phyloP scores from a whole-genome alignment of 2,113 vertebrate genomes.

The Melozone crissalis region DNA sequence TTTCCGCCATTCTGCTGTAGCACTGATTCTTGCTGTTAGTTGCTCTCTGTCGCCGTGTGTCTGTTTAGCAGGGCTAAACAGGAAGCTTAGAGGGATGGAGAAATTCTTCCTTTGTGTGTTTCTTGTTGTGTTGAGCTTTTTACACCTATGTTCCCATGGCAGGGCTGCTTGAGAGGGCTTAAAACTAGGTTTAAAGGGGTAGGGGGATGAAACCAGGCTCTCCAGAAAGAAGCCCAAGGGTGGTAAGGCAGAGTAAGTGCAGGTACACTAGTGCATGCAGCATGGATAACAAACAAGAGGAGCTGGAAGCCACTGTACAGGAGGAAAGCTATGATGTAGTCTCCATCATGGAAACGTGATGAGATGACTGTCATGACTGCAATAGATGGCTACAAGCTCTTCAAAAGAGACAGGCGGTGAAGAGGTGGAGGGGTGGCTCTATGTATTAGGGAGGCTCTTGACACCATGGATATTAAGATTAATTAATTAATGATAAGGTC shows the following conservation, averaged over 20 bases:
- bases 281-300: background rate
- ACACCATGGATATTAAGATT: background rate
- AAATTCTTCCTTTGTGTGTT: background rate
- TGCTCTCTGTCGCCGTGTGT: background rate
- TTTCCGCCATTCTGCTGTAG: background rate
- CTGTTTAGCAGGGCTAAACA: background rate
- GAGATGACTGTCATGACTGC: background rate
- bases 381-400: background rate
- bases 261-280: background rate
- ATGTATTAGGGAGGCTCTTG: background rate
- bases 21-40: background rate
- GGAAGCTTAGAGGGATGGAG: background rate
- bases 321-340: background rate
- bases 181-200: background rate
- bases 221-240: background rate
- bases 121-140: background rate
- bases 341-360: background rate
- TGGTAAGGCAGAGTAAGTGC: background rate
- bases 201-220: background rate
- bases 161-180: background rate
- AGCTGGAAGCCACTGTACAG: background rate
- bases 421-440: background rate
- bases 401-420: background rate
- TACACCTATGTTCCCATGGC: background rate
- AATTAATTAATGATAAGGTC: too few relatives aligned